Evolutionary conservation across 1,140 invertebrate genomes (phyloP).

Genomic region (Saccostrea glomerata): DNA sequence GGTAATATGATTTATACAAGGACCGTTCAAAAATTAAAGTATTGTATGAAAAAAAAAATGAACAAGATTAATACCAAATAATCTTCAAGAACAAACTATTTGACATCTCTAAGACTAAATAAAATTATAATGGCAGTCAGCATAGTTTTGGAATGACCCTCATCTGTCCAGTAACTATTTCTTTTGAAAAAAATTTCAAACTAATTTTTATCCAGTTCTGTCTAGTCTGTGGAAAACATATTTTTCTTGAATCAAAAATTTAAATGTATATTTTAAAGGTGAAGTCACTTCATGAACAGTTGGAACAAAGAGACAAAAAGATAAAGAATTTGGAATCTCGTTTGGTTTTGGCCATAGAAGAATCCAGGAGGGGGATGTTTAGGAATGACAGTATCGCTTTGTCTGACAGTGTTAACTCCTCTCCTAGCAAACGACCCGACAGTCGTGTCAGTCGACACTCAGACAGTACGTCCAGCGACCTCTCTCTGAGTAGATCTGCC

Average conservation of each 20-base stretch:
- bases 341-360: constrained; percentile 44
- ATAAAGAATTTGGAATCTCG: constrained; percentile 45
- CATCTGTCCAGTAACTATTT: too few relatives aligned
- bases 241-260: neutral
- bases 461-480: neutral
- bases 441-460: neutral
- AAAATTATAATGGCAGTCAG: too few relatives aligned
- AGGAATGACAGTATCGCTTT: neutral
- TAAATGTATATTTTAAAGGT: constrained; percentile 20
- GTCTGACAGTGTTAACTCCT: constrained; percentile 5
- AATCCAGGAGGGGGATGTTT: constrained; percentile 14
- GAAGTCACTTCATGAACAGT: constrained; percentile 41
- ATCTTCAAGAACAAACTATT: too few relatives aligned
- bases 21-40: too few relatives aligned
- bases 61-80: too few relatives aligned
- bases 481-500: neutral
- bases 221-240: too few relatives aligned
- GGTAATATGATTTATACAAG: constrained; percentile 32
- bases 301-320: constrained; percentile 39
- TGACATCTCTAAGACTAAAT: too few relatives aligned
- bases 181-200: too few relatives aligned
- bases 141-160: too few relatives aligned
- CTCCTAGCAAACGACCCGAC: constrained; percentile 22
- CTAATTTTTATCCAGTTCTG: too few relatives aligned
- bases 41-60: too few relatives aligned